Evolutionary conservation across 2,113 vertebrate genomes (phyloP).

Genomic region (Myocastor coypus): DNA sequence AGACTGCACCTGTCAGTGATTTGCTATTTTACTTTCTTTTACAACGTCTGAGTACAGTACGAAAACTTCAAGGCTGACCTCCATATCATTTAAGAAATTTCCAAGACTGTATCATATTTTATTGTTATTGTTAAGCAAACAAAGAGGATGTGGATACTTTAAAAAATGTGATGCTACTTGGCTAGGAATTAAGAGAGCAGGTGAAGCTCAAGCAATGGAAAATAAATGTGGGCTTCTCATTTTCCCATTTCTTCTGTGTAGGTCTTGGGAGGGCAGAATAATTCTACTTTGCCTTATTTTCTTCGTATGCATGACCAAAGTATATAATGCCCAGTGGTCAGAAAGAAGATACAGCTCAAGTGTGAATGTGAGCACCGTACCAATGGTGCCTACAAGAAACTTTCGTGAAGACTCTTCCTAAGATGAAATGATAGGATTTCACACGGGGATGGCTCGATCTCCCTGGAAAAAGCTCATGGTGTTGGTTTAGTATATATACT

Average conservation of each 20-base stretch:
- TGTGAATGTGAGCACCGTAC: background rate
- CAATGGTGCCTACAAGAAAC: background rate
- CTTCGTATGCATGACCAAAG: background rate
- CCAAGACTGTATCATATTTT: background rate
- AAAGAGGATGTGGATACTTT: background rate
- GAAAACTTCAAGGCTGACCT: constrained; percentile 4
- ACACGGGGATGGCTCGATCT: background rate
- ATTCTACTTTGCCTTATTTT: constrained; percentile 3
- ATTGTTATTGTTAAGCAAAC: background rate
- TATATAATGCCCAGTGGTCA: background rate
- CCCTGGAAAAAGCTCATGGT: background rate
- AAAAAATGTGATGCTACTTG: background rate
- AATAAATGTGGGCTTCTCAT: background rate
- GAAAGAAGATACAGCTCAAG: background rate
- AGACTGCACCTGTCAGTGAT: background rate
- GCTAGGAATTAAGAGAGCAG: background rate
- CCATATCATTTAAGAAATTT: background rate
- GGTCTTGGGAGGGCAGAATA: background rate
- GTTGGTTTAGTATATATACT: background rate
- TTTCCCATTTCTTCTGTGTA: constrained; percentile 6
- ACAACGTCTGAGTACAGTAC: background rate
- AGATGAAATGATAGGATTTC: background rate
- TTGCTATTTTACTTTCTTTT: background rate
- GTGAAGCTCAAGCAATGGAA: background rate
- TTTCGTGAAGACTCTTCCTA: background rate